Percentiles rank a stretch among this genome's conserved stretches.
Conservation (phyloP, 2,888 invertebrate species). For the Zelleria hepariella region DNA sequence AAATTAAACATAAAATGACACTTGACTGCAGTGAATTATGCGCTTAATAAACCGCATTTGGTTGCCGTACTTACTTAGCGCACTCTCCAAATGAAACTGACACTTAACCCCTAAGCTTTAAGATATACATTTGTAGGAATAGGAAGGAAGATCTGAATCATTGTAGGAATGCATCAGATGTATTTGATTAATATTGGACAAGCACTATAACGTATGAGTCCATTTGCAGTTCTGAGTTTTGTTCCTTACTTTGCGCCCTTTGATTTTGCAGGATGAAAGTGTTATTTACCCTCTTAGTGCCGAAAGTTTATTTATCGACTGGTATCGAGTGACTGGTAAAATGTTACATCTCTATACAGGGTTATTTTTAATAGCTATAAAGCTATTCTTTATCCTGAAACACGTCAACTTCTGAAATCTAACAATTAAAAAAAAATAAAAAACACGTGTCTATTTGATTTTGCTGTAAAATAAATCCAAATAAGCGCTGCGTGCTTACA, state of each 20-base stretch:
- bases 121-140: neutral
- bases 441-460: too few species aligned
- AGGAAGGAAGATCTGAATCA: neutral
- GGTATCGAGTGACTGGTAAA: neutral
- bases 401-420: too few species aligned
- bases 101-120: neutral
- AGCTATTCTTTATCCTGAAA: too few species aligned
- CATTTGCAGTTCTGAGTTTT: constrained; percentile 27
- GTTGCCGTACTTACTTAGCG: neutral
- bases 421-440: too few species aligned
- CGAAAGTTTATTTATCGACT: neutral
- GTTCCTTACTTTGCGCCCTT: neutral
- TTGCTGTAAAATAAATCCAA: too few species aligned
- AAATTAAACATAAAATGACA: constrained; percentile 6
- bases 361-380: too few species aligned
- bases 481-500: too few species aligned
- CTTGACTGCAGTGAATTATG: constrained; percentile 7
- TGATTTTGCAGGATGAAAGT: neutral
- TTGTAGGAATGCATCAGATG: constrained; percentile 9
- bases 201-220: constrained; percentile 39
- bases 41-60: constrained; percentile 2
- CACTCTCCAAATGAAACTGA: neutral
- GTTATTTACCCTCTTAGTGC: neutral
- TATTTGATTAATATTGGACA: constrained; percentile 45
- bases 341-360: too few species aligned